phyloP scores from a whole-genome alignment of 2,888 invertebrate species.

The Cosmopolites sordidus region DNA sequence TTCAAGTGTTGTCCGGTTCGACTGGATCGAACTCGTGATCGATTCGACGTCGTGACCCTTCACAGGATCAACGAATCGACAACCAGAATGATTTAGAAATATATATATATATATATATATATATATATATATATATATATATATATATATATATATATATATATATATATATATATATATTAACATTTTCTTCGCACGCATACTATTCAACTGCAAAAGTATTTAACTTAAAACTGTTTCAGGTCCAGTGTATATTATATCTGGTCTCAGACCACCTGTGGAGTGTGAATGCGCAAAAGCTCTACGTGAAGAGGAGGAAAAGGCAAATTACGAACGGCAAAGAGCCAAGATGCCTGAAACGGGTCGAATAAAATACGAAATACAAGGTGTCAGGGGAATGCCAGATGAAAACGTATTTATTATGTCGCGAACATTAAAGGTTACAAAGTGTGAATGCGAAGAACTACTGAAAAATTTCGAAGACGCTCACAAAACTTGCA shows the following conservation, averaged over 20 bases:
- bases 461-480: conserved; percentile 36
- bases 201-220: too few relatives aligned
- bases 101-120: too few relatives aligned
- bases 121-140: too few relatives aligned
- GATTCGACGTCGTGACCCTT: too few relatives aligned
- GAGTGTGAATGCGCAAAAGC: conserved; percentile 33
- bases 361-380: conserved; percentile 37
- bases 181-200: conserved; percentile 7
- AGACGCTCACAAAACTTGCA: conserved; percentile 37
- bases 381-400: conserved; percentile 38
- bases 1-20: too few relatives aligned
- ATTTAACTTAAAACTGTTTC: not conserved
- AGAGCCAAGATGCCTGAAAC: conserved; percentile 36
- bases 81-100: too few relatives aligned
- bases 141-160: too few relatives aligned
- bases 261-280: conserved; percentile 32
- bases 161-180: conserved; percentile 1
- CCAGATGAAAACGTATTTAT: conserved; percentile 41
- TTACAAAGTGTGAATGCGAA: conserved; percentile 40
- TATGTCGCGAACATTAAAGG: conserved; percentile 33
- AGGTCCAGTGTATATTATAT: conserved; percentile 34
- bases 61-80: too few relatives aligned
- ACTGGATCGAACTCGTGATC: too few relatives aligned
- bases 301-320: conserved; percentile 30
- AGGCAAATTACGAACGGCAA: conserved; percentile 25